Percentiles rank a stretch among this genome's conserved stretches.
These are phyloP conservation scores for Protobothrops flavoviridis DNA, from an alignment of 2,113 vertebrate species.

Conservation along the genomic window DNA sequence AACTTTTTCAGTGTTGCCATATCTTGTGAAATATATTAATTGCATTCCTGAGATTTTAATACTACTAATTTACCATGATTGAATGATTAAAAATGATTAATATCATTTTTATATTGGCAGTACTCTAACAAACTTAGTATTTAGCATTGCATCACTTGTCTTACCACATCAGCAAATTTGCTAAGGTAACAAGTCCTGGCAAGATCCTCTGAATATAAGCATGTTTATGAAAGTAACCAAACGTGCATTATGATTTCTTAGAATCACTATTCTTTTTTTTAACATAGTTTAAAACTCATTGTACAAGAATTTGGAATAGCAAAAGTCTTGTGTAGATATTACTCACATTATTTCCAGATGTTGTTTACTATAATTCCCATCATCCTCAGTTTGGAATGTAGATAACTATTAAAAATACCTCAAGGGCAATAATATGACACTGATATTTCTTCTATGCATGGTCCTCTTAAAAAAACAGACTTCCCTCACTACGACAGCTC, in stretches of 20 bases:
- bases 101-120: not conserved
- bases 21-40: not conserved
- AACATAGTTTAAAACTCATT: constrained; percentile 47
- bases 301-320: not conserved
- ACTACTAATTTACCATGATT: not conserved
- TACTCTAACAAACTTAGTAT: constrained; percentile 15
- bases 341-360: not conserved
- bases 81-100: not conserved
- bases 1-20: not conserved
- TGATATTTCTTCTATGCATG: not conserved
- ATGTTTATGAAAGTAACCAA: constrained; percentile 53
- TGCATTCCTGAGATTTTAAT: not conserved
- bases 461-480: not conserved
- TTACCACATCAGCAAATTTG: constrained; percentile 32
- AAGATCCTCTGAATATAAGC: constrained; percentile 44
- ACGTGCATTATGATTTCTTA: constrained; percentile 31
- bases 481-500: not conserved
- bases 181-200: constrained; percentile 44
- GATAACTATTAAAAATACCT: not conserved
- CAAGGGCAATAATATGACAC: not conserved
- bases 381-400: not conserved
- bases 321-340: not conserved
- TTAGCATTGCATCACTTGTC: constrained; percentile 22
- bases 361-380: not conserved
- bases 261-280: constrained; percentile 35